Evolutionary conservation across 2,888 invertebrate species (phyloP).

Genomic region (Heliothis peltigera): DNA sequence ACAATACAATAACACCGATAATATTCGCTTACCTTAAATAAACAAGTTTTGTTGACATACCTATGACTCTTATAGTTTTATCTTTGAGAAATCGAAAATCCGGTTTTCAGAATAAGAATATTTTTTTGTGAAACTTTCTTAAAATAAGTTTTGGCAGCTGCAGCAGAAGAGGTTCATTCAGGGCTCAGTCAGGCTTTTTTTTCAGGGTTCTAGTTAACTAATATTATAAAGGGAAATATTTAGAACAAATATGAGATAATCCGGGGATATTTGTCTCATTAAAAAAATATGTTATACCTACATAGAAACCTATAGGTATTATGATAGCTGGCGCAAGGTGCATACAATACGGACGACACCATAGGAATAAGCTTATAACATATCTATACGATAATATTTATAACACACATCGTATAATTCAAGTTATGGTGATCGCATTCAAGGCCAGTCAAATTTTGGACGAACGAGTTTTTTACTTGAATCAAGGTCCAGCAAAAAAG

Average conservation of each 20-base stretch:
- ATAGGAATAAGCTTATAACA: neutral
- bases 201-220: too few species aligned
- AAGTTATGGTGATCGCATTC: neutral
- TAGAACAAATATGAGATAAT: too few species aligned
- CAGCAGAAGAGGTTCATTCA: too few species aligned
- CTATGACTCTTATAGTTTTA: neutral
- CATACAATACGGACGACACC: neutral
- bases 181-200: too few species aligned
- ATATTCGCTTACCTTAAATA: neutral
- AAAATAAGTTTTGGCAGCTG: too few species aligned
- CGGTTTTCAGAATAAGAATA: too few species aligned
- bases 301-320: too few species aligned
- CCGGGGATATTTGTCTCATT: too few species aligned
- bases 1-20: neutral
- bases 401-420: neutral
- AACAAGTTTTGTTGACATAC: neutral
- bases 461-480: constrained; percentile 25
- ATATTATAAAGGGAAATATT: too few species aligned
- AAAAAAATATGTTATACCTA: too few species aligned
- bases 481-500: constrained; percentile 25
- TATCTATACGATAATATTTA: neutral
- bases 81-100: neutral
- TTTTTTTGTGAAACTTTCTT: too few species aligned
- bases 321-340: neutral
- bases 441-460: constrained; percentile 25